Percentiles rank a stretch among this genome's conserved stretches.
phyloP scores from a whole-genome alignment of 2,797 vertebrate genomes.

The Coreius guichenoti region DNA sequence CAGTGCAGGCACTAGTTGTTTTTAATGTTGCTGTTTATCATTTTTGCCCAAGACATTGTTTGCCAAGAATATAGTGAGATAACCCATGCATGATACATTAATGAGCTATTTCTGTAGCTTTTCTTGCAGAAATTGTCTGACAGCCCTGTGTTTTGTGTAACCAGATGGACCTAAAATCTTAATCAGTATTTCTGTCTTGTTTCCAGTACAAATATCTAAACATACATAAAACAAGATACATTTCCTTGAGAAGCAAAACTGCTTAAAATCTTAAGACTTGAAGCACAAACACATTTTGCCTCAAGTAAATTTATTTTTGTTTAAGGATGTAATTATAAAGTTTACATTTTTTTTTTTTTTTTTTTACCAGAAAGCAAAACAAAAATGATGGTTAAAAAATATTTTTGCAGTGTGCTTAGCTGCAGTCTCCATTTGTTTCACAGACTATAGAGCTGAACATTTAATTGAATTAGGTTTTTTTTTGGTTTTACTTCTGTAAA shows the following conservation, averaged over 20 bases:
- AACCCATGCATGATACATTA: constrained; percentile 30
- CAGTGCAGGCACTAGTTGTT: constrained; percentile 1
- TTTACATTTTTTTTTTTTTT: neutral
- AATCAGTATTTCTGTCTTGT: neutral
- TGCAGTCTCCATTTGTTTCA: neutral
- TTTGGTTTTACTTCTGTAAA: constrained; percentile 1
- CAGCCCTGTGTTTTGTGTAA: neutral
- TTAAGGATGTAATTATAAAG: too few species aligned
- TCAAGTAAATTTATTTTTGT: neutral
- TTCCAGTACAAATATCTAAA: neutral
- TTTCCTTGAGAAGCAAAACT: neutral
- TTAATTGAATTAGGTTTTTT: neutral
- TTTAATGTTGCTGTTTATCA: constrained; percentile 42
- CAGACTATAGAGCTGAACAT: neutral
- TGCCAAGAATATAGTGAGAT: constrained; percentile 23
- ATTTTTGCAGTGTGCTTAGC: neutral
- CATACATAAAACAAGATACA: neutral
- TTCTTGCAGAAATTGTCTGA: constrained; percentile 21
- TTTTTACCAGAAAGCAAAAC: neutral
- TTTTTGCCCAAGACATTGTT: constrained; percentile 33
- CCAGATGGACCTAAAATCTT: constrained; percentile 6
- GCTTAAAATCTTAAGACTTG: neutral
- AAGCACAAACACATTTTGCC: neutral
- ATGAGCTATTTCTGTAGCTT: constrained; percentile 36
- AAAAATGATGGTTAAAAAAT: neutral